These are phyloP conservation scores for Drosophila melanica DNA, from an alignment of 1,140 invertebrate species.

Conservation along the genomic window DNA sequence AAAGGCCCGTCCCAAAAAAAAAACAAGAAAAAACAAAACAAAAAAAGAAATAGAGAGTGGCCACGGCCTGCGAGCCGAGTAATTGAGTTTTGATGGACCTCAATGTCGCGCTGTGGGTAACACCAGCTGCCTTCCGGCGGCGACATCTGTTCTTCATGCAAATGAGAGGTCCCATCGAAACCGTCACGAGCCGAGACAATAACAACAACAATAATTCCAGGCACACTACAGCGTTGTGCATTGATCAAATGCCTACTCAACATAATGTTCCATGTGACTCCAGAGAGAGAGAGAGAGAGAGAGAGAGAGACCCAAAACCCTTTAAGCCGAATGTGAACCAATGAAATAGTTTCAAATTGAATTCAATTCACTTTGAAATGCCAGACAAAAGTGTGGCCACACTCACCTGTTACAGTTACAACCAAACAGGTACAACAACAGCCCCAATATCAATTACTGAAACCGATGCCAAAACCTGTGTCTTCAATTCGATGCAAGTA, in stretches of 20 bases:
- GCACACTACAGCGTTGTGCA: not conserved
- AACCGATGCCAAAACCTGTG: not conserved
- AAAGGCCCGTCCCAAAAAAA: not conserved
- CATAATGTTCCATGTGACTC: not conserved
- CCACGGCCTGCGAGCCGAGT: not conserved
- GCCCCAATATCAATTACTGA: not conserved
- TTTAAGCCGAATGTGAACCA: not conserved
- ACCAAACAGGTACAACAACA: not conserved
- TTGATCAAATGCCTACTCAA: not conserved
- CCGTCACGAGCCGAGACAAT: conserved; percentile 11
- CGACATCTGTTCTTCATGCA: conserved; percentile 59
- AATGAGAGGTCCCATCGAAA: conserved; percentile 39
- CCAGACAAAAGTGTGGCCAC: not conserved
- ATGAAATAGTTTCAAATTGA: not conserved
- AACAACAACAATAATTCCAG: conserved; percentile 7
- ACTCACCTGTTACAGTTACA: not conserved
- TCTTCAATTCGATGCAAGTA: conserved; percentile 25
- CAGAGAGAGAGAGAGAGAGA: too few relatives aligned
- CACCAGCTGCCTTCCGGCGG: conserved; percentile 29
- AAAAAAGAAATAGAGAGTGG: too few relatives aligned
- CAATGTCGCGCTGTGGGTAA: not conserved
- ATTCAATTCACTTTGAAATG: not conserved
- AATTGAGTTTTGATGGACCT: conserved; percentile 74
- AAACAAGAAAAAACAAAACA: too few relatives aligned
- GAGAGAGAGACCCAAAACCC: not conserved